Evolutionary conservation across 2,888 invertebrate species (phyloP), one percentile per base, ranked within the genome.

Genomic region (Alviniconcha strummeri): DNA sequence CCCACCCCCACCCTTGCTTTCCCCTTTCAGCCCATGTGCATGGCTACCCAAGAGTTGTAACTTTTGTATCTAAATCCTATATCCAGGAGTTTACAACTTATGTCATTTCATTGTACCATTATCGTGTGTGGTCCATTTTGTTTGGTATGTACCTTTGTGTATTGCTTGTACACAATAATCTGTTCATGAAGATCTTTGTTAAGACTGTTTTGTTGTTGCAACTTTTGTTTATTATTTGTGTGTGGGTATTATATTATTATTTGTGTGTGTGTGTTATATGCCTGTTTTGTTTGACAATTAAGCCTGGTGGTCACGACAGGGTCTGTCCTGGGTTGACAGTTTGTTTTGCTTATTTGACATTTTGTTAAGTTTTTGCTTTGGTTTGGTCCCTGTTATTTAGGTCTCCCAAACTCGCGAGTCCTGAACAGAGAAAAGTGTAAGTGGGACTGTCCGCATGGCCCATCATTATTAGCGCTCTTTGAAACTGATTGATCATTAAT

Each of bases 391-490:
- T 85, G 67, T 81, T 54, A 15, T 82, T 56, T 78, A 84, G 84
- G 84, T 84, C 54, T 67, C 55, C 83, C 80, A 82, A 74, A 82
- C 79, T 75, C 84, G 13, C 82, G 84, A 36, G 84, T 78, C 82
- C 80, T 88, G 75, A 88, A 87, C 86, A 86, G 87, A 87, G 88
- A 88, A 85, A 89, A 89, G 83, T 85, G 89, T 89, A 88, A 89
- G 89, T 89, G 76, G 77, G 82, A 11, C 55, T 76, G 69, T 80
- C 52, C 15, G 69, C 69, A 69, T 80, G 55, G 69, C 55, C 56
- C 52, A 57, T 60, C 52, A 8, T 77, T 78, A 13, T 52, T 52
- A 64, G 78, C 64, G 13, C 64, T 78, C 64, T 19, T 57, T 9
- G 15, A 57, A 9, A 57, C 77, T 36, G 19, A 36, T 60, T 60